Base-by-base conservation (phyloP, 2,797 vertebrate species). In the Tolypeutes matacus region DNA sequence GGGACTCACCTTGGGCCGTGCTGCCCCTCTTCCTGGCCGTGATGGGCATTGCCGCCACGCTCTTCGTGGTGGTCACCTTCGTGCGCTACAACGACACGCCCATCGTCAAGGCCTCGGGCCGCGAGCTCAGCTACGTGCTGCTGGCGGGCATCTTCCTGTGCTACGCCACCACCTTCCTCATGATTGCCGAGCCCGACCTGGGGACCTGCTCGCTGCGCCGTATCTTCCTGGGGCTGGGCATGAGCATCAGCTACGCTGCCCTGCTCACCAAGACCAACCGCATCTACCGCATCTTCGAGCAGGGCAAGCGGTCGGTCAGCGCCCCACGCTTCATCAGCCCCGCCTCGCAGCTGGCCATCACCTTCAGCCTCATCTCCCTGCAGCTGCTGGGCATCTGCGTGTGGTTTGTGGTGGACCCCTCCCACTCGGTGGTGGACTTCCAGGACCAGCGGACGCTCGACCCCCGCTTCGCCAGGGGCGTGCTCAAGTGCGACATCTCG, bases 211-310 rank as follows among this genome's bases (percentile, higher is more conserved):
- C 99, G 0, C 98, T 99, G 97, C 98, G 99, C 2, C 98, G 99
- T 49, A 98, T 99, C 98, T 99, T 99, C 98, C 98, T 99, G 6
- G 99, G 99, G 92, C 98, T 99, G 2, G 99, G 99, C 83, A 99
- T 99, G 99, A 99, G 99, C 96, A 99, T 99, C 98, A 99, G 99
- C 98, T 99, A 99, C 0, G 99, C 99, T 0, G 99, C 99, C 0
- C 98, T 99, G 97, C 99, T 99, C 82, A 99, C 99, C 98, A 99
- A 99, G 98, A 99, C 99, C 95, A 99, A 99, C 98, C 99, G 99
- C 93, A 99, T 99, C 98, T 99, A 99, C 98, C 99, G 99, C 97
- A 99, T 99, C 98, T 99, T 99, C 13, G 99, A 99, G 98, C 99
- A 99, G 98, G 99, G 99, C 97, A 99, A 99, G 98, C 99, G 99